phyloP scores from a whole-genome alignment of 2,113 vertebrate species.

The Crotophaga sulcirostris region DNA sequence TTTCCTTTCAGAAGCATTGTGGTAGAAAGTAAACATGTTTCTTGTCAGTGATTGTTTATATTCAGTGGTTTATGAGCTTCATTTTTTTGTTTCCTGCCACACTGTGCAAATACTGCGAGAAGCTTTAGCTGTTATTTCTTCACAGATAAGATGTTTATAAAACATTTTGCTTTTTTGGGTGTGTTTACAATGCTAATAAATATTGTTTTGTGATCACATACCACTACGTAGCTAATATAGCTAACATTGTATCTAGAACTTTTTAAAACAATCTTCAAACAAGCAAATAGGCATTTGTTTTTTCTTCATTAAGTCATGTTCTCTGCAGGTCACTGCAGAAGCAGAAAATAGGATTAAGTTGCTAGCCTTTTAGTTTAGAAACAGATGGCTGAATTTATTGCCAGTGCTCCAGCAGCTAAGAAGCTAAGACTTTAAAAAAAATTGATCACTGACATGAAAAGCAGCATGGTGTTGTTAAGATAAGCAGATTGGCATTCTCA shows the following conservation, averaged over 20 bases:
- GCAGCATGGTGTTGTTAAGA: background rate
- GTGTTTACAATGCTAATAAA: background rate
- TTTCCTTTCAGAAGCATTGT: background rate
- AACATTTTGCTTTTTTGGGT: background rate
- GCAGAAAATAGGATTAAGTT: slow-evolving; percentile 54
- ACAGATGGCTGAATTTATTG: slow-evolving; percentile 48
- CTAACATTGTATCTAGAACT: background rate
- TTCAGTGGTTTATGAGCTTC: background rate
- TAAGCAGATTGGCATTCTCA: background rate
- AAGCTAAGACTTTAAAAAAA: slow-evolving; percentile 27
- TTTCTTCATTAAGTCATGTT: background rate
- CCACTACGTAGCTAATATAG: background rate
- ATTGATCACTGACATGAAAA: background rate
- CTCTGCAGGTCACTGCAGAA: background rate
- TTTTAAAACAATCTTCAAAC: background rate
- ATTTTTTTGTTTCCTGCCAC: background rate
- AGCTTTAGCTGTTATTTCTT: background rate
- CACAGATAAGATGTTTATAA: background rate
- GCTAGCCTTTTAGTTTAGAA: slow-evolving; percentile 41
- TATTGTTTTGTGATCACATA: background rate
- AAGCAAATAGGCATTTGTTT: background rate
- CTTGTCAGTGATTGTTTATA: background rate
- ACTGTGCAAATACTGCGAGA: background rate
- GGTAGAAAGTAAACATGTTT: background rate
- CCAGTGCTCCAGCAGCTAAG: slow-evolving; percentile 9